These are phyloP conservation scores for Pangasius mekongensis DNA, from an alignment of 2,797 vertebrate genomes.

Conservation along the genomic window DNA sequence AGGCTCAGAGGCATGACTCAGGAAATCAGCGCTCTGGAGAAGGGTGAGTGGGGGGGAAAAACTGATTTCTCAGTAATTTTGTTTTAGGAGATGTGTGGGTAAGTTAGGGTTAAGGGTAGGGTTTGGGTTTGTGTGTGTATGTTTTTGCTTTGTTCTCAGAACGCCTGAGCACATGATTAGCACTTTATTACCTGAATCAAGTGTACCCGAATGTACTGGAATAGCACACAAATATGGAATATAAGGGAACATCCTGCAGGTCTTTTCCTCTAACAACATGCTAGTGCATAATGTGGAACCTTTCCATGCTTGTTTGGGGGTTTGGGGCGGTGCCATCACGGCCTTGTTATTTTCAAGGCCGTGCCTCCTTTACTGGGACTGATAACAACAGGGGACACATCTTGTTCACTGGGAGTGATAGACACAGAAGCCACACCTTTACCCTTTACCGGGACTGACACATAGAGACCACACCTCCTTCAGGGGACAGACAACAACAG, in stretches of 20 bases:
- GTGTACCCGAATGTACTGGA: neutral
- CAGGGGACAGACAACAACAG: neutral
- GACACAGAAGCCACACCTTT: neutral
- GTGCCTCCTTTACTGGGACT: neutral
- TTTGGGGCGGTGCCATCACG: neutral
- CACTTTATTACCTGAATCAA: neutral
- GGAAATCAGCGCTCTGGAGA: conserved; percentile 72
- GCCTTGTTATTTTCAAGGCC: neutral
- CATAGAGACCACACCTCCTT: neutral
- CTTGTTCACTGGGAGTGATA: neutral
- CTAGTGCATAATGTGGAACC: neutral
- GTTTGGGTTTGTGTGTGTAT: neutral
- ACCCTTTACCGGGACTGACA: neutral
- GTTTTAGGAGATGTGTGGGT: neutral
- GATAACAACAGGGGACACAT: neutral
- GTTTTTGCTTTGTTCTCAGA: neutral
- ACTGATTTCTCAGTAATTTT: neutral
- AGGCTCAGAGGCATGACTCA: conserved; percentile 57
- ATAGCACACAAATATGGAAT: neutral
- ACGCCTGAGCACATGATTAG: neutral
- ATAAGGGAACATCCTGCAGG: neutral
- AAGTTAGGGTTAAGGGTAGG: no score
- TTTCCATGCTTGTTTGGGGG: neutral
- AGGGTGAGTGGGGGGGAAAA: conserved; percentile 70
- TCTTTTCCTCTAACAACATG: neutral